Evolutionary conservation across 2,113 vertebrate species (phyloP).

Genomic region (Dromiciops gliroides): DNA sequence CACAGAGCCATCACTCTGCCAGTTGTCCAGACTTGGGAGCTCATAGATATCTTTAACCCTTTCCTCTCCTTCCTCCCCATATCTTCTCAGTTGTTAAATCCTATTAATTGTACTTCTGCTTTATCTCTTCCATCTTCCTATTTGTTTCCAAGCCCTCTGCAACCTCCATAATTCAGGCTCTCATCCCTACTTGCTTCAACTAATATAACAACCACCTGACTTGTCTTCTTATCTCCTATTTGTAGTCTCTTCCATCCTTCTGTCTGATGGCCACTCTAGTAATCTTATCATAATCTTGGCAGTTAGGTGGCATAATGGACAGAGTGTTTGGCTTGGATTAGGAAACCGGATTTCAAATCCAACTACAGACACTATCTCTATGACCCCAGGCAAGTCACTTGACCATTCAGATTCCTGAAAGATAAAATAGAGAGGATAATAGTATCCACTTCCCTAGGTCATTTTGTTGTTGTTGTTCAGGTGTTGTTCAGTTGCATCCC

Average conservation of each 20-base stretch:
- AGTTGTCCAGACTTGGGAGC: neutral
- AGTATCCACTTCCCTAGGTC: neutral
- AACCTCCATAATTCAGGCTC: neutral
- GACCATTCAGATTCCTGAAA: neutral
- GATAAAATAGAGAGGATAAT: neutral
- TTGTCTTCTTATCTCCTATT: neutral
- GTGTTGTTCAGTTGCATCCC: too few relatives aligned
- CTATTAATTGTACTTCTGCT: neutral
- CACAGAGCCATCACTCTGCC: neutral
- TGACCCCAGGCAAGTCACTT: neutral
- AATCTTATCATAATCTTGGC: neutral
- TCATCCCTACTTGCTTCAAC: neutral
- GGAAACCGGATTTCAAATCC: neutral
- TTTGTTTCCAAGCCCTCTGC: neutral
- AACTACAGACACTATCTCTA: neutral
- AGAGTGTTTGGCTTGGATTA: neutral
- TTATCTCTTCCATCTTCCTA: neutral
- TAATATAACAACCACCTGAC: neutral
- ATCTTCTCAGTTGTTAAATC: neutral
- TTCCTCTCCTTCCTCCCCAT: neutral
- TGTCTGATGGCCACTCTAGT: neutral
- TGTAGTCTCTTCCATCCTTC: neutral
- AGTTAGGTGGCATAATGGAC: neutral
- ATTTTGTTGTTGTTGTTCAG: neutral
- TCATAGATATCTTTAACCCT: neutral